Evolutionary conservation across 2,113 vertebrate species (phyloP).

Genomic region (Mola mola): DNA sequence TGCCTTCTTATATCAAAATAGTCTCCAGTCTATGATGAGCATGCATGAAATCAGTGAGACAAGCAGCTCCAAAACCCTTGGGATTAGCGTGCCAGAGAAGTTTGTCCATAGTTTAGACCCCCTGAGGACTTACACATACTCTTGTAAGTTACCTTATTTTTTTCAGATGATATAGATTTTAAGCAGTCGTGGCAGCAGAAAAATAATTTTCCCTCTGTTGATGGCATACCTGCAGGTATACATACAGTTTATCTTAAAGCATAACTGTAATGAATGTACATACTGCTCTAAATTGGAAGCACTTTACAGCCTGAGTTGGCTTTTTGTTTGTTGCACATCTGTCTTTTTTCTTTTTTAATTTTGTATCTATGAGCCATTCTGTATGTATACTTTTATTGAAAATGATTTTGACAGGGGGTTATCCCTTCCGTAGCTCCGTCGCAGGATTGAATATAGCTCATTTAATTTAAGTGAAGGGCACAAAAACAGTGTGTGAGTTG

Average conservation of each 20-base stretch:
- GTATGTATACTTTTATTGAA: neutral
- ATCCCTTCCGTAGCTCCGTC: neutral
- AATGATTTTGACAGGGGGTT: neutral
- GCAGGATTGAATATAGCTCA: neutral
- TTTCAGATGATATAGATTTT: neutral
- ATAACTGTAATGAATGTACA: no score
- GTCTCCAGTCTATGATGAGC: slow-evolving; percentile 1
- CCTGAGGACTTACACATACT: no score
- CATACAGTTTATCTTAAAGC: no score
- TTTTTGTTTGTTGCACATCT: neutral
- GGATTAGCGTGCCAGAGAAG: neutral
- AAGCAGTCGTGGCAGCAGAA: neutral
- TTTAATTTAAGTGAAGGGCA: neutral
- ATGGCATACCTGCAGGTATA: no score
- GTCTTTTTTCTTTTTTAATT: no score
- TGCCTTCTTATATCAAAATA: slow-evolving; percentile 1
- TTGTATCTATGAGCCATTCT: no score
- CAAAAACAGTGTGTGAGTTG: neutral
- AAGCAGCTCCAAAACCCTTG: neutral
- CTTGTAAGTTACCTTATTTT: no score
- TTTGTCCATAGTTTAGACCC: no score
- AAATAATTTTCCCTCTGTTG: neutral
- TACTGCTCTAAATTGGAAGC: no score
- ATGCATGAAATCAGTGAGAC: slow-evolving; percentile 3
- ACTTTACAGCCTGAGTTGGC: neutral